These are phyloP conservation scores for Apodemus sylvaticus DNA, from an alignment of 2,113 vertebrate genomes.

Conservation along the genomic window DNA sequence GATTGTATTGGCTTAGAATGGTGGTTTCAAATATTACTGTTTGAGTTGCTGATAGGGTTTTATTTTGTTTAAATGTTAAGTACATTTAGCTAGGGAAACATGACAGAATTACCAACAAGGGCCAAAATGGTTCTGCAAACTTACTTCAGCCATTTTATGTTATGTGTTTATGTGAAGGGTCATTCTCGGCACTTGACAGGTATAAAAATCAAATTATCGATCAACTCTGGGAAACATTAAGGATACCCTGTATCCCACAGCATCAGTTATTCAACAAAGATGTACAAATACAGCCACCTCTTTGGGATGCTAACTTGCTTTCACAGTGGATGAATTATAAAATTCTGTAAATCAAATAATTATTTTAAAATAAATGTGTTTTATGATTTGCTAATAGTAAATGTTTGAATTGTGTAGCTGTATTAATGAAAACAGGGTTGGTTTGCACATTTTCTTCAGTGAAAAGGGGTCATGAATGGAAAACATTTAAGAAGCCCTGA, in stretches of 20 bases:
- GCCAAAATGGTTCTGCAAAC: neutral
- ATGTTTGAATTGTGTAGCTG: neutral
- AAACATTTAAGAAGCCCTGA: neutral
- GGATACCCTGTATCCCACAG: too few species aligned
- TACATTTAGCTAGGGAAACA: neutral
- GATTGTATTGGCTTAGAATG: neutral
- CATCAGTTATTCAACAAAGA: neutral
- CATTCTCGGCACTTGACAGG: neutral
- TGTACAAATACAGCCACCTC: neutral
- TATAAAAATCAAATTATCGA: neutral
- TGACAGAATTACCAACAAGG: neutral
- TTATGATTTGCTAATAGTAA: neutral
- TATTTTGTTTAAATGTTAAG: neutral
- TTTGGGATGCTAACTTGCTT: neutral
- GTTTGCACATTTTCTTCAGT: neutral
- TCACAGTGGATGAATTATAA: neutral
- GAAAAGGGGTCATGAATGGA: neutral
- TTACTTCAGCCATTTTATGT: neutral
- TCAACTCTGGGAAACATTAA: neutral
- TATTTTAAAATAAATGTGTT: neutral
- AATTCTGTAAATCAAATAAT: neutral
- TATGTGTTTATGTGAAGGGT: neutral
- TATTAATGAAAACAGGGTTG: neutral
- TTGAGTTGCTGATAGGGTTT: neutral
- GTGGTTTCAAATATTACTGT: neutral